These are phyloP conservation scores for Subanguina moxae DNA, from an alignment of 1,140 invertebrate species.

Conservation along the genomic window DNA sequence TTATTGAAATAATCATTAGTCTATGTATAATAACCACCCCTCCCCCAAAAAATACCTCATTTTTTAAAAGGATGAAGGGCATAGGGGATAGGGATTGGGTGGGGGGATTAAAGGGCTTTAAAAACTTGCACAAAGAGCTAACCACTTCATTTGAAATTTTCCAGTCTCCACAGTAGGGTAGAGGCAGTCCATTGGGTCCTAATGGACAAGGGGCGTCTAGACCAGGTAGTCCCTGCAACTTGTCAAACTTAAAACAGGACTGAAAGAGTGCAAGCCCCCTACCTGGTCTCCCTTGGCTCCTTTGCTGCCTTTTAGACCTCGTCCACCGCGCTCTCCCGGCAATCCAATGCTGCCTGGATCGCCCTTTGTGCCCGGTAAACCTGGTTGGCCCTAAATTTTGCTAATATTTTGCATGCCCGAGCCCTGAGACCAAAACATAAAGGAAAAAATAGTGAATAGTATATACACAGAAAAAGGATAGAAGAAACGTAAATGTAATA, in stretches of 20 bases:
- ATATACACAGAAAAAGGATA: slow-evolving; percentile 23
- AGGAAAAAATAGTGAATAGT: slow-evolving; percentile 24
- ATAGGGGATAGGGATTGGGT: too few relatives aligned
- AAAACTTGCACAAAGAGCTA: not conserved
- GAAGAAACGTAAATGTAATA: too few relatives aligned
- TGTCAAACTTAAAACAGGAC: not conserved
- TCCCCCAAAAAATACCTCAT: too few relatives aligned
- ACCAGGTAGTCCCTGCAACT: slow-evolving; percentile 75
- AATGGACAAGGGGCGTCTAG: slow-evolving; percentile 92
- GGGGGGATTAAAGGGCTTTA: too few relatives aligned
- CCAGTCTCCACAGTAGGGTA: slow-evolving; percentile 75
- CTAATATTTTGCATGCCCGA: not conserved
- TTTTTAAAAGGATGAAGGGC: too few relatives aligned
- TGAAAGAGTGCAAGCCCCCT: too few relatives aligned
- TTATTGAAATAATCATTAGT: too few relatives aligned
- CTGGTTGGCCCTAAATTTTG: slow-evolving; percentile 9
- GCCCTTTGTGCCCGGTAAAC: slow-evolving; percentile 14
- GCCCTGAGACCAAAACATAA: slow-evolving; percentile 9
- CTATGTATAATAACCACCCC: too few relatives aligned
- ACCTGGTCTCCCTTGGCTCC: slow-evolving; percentile 86
- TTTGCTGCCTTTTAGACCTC: slow-evolving; percentile 80
- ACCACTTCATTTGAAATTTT: not conserved
- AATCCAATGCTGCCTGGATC: slow-evolving; percentile 66
- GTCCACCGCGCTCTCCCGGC: slow-evolving; percentile 69
- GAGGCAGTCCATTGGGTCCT: slow-evolving; percentile 82